Evolutionary conservation across 1,140 invertebrate genomes (phyloP).

Genomic region (Drosophila ficusphila): DNA sequence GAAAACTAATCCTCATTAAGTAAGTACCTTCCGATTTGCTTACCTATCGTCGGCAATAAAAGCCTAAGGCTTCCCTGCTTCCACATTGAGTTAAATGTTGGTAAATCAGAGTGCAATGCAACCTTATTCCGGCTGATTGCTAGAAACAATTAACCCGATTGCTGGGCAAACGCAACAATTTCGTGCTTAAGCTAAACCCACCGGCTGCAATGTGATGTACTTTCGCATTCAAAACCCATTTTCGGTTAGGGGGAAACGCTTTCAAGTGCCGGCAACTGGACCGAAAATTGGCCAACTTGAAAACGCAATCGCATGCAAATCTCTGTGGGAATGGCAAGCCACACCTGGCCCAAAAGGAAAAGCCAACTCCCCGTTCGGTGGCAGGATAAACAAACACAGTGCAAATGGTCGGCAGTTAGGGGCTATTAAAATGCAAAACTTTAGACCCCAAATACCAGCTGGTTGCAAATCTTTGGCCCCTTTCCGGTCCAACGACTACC

Average conservation of each 20-base stretch:
- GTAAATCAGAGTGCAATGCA: neutral
- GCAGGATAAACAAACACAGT: constrained; percentile 42
- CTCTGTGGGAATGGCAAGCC: constrained; percentile 5
- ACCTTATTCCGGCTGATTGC: constrained; percentile 3
- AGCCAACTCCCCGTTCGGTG: neutral
- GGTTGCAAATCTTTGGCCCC: constrained; percentile 21
- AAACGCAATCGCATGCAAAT: constrained; percentile 41
- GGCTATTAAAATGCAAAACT: constrained; percentile 76
- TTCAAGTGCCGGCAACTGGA: constrained; percentile 24
- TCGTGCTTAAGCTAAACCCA: neutral
- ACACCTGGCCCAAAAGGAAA: constrained; percentile 6
- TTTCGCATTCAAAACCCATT: constrained; percentile 1
- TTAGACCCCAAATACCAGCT: constrained; percentile 23
- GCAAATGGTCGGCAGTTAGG: constrained; percentile 46
- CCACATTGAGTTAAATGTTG: neutral
- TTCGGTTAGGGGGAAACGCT: neutral
- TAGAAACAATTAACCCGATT: constrained; percentile 25
- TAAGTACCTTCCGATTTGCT: constrained; percentile 2
- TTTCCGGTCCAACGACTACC: constrained; percentile 12
- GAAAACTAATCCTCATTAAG: neutral
- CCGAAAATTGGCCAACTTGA: constrained; percentile 38
- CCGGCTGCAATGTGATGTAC: too few species aligned
- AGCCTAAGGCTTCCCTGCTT: neutral
- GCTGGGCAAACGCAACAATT: neutral
- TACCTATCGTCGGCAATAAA: neutral